Evolutionary conservation across 2,113 vertebrate species (phyloP).

Genomic region (Clupea harengus): DNA sequence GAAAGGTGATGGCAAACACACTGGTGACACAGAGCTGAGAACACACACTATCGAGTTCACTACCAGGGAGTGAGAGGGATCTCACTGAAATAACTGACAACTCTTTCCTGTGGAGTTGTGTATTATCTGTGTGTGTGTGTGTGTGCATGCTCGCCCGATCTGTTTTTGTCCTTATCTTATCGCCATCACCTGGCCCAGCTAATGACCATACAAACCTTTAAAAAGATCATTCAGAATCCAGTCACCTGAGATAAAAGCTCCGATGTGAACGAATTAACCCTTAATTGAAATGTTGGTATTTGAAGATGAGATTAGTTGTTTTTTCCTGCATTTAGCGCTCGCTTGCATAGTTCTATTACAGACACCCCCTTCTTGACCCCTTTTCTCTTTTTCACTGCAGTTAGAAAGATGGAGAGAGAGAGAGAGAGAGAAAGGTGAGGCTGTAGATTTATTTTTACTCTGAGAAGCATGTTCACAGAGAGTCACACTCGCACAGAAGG

Average conservation of each 20-base stretch:
- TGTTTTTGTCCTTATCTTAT: neutral
- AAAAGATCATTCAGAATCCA: neutral
- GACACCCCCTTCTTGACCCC: neutral
- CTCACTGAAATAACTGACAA: neutral
- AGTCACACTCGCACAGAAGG: slow-evolving; percentile 41
- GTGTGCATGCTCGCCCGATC: neutral
- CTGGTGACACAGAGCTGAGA: neutral
- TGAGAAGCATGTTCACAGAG: slow-evolving; percentile 34
- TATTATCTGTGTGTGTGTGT: neutral
- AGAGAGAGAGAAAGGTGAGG: slow-evolving; percentile 15
- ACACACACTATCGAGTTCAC: neutral
- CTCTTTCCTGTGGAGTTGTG: neutral
- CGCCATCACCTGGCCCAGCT: no score
- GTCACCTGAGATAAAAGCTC: neutral
- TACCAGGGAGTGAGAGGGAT: neutral
- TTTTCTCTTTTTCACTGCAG: slow-evolving; percentile 6
- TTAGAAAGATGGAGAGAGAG: neutral
- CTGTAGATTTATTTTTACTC: slow-evolving; percentile 41
- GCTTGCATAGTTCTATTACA: neutral
- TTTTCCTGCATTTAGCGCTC: neutral
- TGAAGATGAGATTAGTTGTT: no score
- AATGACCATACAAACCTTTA: neutral
- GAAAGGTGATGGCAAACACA: neutral
- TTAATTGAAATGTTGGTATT: neutral
- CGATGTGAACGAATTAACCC: neutral